These are phyloP conservation scores for Callionymus lyra DNA, from an alignment of 2,113 vertebrate species.

Conservation along the genomic window DNA sequence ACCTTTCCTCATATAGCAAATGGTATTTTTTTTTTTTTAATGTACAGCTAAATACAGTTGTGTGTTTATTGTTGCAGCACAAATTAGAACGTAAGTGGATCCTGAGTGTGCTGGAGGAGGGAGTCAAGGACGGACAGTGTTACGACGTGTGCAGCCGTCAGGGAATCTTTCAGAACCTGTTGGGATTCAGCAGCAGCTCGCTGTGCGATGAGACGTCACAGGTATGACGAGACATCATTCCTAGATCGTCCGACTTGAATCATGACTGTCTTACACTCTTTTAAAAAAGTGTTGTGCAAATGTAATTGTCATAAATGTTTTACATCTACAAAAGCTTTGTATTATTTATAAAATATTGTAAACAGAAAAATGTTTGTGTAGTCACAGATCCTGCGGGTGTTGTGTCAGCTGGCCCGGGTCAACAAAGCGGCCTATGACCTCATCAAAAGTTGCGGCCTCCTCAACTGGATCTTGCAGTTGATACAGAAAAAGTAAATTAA, in stretches of 20 bases:
- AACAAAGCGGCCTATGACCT: constrained; percentile 78
- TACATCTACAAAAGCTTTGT: too few species aligned
- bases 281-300: too few species aligned
- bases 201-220: constrained; percentile 72
- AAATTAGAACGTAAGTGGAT: constrained; percentile 82
- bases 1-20: too few species aligned
- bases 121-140: constrained; percentile 74
- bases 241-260: neutral
- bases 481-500: constrained; percentile 69
- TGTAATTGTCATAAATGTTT: too few species aligned
- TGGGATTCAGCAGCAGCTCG: constrained; percentile 79
- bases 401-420: constrained; percentile 67
- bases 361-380: too few species aligned
- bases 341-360: too few species aligned
- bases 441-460: constrained; percentile 74
- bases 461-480: constrained; percentile 78
- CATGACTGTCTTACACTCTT: too few species aligned
- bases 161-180: constrained; percentile 74
- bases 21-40: too few species aligned
- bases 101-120: constrained; percentile 73
- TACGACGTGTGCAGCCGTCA: constrained; percentile 79
- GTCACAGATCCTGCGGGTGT: constrained; percentile 75
- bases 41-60: too few species aligned
- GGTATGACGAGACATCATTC: constrained; percentile 51
- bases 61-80: constrained; percentile 57